A percentile compares a stretch with the other conserved stretches of the same genome.
phyloP scores from a whole-genome alignment of 2,113 vertebrate species.

The Urocynchramus pylzowi region DNA sequence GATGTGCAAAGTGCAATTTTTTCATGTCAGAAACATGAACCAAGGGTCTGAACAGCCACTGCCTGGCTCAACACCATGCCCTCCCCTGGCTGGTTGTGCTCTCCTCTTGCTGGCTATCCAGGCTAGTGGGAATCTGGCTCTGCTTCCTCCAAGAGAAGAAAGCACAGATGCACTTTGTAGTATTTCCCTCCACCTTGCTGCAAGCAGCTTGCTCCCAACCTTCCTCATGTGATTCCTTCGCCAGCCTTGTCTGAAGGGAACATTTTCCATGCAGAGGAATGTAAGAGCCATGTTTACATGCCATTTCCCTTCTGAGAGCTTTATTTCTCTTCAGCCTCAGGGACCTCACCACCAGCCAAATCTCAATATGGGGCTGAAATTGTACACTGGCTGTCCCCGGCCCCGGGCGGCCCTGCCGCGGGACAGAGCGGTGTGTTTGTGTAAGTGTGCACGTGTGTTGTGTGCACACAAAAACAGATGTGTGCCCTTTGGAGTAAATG shows the following conservation, averaged over 20 bases:
- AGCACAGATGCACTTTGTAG: neutral
- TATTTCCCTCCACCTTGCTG: neutral
- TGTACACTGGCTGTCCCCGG: neutral
- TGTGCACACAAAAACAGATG: slow-evolving; percentile 35
- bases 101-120: neutral
- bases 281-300: slow-evolving; percentile 1
- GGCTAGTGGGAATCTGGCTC: neutral
- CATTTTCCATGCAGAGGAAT: neutral
- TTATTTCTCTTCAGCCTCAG: slow-evolving; percentile 54
- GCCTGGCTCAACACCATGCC: rapidly evolving
- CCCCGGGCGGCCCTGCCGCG: neutral
- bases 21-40: neutral
- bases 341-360: slow-evolving; percentile 47
- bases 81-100: neutral
- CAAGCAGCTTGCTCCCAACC: neutral
- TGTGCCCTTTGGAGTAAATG: slow-evolving; percentile 55
- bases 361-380: slow-evolving; percentile 57
- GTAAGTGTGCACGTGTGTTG: neutral
- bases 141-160: neutral
- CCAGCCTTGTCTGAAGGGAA: neutral
- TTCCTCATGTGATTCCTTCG: neutral
- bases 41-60: neutral
- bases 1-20: neutral
- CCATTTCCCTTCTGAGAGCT: slow-evolving; percentile 6
- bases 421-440: slow-evolving; percentile 23